Evolutionary conservation across 64 coral and sea anemone genomes (phyloP).

Genomic region (Astreopora myriophthalma): DNA sequence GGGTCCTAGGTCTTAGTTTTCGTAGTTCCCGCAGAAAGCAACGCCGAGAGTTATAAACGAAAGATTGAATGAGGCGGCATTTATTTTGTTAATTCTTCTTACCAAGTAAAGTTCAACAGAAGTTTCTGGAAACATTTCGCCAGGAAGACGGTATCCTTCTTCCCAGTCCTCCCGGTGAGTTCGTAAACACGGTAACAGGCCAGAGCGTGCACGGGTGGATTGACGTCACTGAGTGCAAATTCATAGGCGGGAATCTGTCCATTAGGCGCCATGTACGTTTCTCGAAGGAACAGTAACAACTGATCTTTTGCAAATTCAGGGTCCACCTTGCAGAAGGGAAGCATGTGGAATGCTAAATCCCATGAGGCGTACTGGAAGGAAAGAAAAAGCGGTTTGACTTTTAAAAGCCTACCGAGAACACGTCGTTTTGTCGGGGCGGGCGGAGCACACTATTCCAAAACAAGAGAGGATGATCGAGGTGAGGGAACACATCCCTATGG

Average conservation of each 20-base stretch:
- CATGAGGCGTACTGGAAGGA: slow-evolving; percentile 79
- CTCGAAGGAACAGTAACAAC: slow-evolving; percentile 82
- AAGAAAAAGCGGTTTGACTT: background rate
- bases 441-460: no score
- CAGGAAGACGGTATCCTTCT: slow-evolving; percentile 76
- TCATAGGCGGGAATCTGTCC: slow-evolving; percentile 89
- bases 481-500: no score
- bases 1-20: no score
- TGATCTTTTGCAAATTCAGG: slow-evolving; percentile 89
- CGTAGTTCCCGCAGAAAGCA: no score
- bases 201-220: slow-evolving; percentile 82
- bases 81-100: background rate
- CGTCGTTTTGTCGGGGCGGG: no score
- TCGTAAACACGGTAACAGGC: slow-evolving; percentile 77
- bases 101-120: slow-evolving; percentile 90
- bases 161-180: slow-evolving; percentile 64
- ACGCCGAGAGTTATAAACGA: background rate
- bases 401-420: background rate
- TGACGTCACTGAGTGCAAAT: slow-evolving; percentile 87
- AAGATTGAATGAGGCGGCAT: background rate
- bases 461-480: no score
- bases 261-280: slow-evolving; percentile 87
- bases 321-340: slow-evolving; percentile 75
- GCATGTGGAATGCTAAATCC: slow-evolving; percentile 91
- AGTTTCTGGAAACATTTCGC: slow-evolving; percentile 90